Evolutionary conservation across 2,113 vertebrate genomes (phyloP).

Genomic region (Miniopterus natalensis): DNA sequence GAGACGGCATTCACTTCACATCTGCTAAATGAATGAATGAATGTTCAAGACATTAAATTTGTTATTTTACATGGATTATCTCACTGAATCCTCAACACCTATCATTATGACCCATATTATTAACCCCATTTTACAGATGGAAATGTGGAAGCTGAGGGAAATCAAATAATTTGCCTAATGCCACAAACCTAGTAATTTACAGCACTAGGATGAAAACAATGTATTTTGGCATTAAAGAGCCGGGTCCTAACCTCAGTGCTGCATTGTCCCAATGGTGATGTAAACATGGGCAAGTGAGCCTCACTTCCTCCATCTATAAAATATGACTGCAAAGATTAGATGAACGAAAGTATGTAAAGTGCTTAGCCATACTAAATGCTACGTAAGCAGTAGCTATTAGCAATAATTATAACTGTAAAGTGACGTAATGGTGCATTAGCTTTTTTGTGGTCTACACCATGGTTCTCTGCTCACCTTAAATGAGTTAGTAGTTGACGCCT

Average conservation of each 20-base stretch:
- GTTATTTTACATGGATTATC: neutral
- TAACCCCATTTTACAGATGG: neutral
- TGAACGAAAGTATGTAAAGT: neutral
- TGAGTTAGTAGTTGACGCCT: neutral
- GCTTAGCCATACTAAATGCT: neutral
- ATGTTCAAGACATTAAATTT: neutral
- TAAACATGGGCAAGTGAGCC: neutral
- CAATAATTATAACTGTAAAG: neutral
- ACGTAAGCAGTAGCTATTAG: neutral
- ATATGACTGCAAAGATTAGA: neutral
- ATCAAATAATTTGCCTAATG: neutral
- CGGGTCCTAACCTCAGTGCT: fast-evolving
- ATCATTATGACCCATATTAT: neutral
- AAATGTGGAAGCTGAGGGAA: neutral
- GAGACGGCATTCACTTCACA: neutral
- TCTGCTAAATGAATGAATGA: neutral
- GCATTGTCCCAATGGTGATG: neutral
- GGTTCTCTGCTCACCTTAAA: neutral
- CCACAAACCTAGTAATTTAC: neutral
- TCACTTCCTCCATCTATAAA: neutral
- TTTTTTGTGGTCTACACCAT: neutral
- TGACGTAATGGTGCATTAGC: neutral
- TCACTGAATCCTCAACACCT: neutral
- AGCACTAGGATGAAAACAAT: neutral
- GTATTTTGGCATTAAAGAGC: neutral